phyloP scores from a whole-genome alignment of 2,888 invertebrate genomes.

The Lepas anatifera region DNA sequence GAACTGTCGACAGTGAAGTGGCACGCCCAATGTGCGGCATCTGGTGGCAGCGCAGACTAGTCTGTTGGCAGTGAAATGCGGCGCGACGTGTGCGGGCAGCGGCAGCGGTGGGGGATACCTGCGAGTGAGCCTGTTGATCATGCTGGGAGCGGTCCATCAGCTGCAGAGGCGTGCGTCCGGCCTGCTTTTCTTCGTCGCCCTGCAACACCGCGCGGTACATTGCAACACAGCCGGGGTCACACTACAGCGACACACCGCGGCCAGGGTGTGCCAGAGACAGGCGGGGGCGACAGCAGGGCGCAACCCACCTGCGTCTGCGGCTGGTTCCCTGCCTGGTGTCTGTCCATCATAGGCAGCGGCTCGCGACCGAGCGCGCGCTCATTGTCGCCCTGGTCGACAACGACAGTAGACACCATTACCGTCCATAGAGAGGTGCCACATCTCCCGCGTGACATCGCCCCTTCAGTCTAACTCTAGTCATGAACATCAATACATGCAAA shows the following conservation, averaged over 20 bases:
- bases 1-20: too few species aligned
- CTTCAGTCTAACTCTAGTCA: too few species aligned
- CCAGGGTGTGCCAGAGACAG: too few species aligned
- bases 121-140: constrained; percentile 47
- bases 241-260: too few species aligned
- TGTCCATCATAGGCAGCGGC: constrained; percentile 72
- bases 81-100: too few species aligned
- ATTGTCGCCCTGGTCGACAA: constrained; percentile 45
- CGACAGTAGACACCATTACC: constrained; percentile 2
- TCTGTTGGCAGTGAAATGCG: too few species aligned
- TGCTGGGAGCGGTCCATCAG: constrained; percentile 50
- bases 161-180: constrained; percentile 47
- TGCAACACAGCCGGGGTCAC: neutral
- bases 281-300: neutral
- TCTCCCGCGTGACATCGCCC: too few species aligned
- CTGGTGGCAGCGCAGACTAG: too few species aligned
- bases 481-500: too few species aligned
- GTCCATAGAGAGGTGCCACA: too few species aligned
- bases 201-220: constrained; percentile 28
- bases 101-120: constrained; percentile 33
- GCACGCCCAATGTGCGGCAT: too few species aligned
- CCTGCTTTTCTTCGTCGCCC: constrained; percentile 46
- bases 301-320: constrained; percentile 19
- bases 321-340: constrained; percentile 44
- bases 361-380: constrained; percentile 51